Conservation (phyloP, 2,797 vertebrate species). For the Megalops cyprinoides region DNA sequence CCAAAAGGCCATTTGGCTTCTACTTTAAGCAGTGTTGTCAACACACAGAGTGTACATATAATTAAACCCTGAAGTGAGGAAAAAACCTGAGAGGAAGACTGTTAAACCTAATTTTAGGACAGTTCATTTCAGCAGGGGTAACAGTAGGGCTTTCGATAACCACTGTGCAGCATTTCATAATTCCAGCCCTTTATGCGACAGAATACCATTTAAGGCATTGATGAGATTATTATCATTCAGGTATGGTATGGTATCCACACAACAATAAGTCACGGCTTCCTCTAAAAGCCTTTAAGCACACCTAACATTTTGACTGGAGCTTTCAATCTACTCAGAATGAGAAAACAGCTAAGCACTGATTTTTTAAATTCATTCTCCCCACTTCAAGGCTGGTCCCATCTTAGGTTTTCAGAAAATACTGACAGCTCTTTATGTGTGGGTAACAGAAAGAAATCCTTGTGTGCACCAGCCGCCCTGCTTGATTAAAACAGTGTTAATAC, state of each 20-base stretch:
- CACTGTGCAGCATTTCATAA: neutral
- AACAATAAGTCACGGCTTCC: neutral
- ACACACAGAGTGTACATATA: neutral
- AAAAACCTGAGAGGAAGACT: too few relatives aligned
- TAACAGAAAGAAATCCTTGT: neutral
- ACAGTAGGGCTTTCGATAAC: neutral
- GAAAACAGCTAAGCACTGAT: constrained; percentile 17
- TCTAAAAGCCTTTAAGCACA: neutral
- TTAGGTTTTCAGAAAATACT: neutral
- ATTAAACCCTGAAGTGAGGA: neutral
- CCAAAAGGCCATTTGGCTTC: neutral
- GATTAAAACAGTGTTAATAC: constrained; percentile 9
- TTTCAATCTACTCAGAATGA: constrained; percentile 19
- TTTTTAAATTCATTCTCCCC: neutral
- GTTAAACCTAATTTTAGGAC: too few relatives aligned
- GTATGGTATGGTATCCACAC: neutral
- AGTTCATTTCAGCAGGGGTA: too few relatives aligned
- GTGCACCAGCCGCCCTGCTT: neutral
- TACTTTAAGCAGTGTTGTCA: neutral
- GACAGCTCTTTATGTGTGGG: neutral
- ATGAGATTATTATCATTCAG: neutral
- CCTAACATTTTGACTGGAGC: neutral
- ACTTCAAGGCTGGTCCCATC: neutral
- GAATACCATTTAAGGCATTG: neutral
- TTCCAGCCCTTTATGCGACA: neutral